Base-by-base conservation (phyloP, 2,113 vertebrate species). In the Asarcornis scutulata region DNA sequence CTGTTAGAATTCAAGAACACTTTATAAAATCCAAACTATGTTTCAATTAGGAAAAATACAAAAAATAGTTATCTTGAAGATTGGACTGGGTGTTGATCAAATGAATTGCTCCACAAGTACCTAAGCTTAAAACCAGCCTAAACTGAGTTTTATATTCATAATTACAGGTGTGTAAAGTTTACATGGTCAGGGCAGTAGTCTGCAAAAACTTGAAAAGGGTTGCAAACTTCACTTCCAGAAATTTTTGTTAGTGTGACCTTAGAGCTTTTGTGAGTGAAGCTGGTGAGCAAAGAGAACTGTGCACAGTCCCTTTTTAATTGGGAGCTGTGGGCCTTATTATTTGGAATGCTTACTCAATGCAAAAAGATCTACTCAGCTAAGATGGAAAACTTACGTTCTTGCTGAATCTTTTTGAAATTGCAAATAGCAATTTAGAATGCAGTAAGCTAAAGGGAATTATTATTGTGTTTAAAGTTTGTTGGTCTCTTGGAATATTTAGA, bases 281-380 rank as follows among this genome's bases (percentile, higher is more conserved):
- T 91, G 89, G 66, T 96, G 62, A 80, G 64, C 50, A 42, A 25
- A 79, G 52, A 58, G 59, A 42, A 48, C 50, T 69, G 6, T 38
- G 44, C 40, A 21, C 46, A 20, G 50, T 66, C 52, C 38, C n/a
- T 75, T 83, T 91, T 93, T 92, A 95, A 91, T 85, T 96, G 75
- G 93, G 82, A 90, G 76, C 91, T 92, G 11, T 92, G 96, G 88
- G 84, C 86, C 81, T 95, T 95, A 56, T 96, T 95, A 84, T 67
- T 80, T 88, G 52, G 48, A 90, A 38, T 46, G 53, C 86, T 95
- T 71, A 86, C 40, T 77, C 36, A 67, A 4, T 46, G 42, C n/a
- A 91, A 38, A 81, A 93, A 92, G 55, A 77, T 38, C 38, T 50
- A 56, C 42, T 88, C 53, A 81, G 20, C 76, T 88, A 56, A 79